phyloP scores from a whole-genome alignment of 2,888 invertebrate species.

The Hirtodrosophila histrioides region DNA sequence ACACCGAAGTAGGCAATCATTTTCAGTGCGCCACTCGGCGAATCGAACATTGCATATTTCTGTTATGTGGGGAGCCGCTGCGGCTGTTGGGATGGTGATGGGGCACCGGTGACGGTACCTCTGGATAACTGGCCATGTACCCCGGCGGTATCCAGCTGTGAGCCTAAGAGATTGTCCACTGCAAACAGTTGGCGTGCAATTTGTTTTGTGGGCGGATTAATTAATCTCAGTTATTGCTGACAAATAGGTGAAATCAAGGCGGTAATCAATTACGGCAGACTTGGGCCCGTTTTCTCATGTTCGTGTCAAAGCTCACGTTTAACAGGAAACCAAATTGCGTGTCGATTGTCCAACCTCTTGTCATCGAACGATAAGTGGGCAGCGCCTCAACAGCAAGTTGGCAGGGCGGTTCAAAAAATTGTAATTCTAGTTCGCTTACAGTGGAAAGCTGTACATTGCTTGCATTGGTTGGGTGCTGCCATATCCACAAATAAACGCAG shows the following conservation, averaged over 20 bases:
- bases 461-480: too few relatives aligned
- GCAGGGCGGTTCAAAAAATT: too few relatives aligned
- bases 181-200: slow-evolving; percentile 43
- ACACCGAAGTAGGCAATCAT: slow-evolving; percentile 77
- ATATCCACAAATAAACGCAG: too few relatives aligned
- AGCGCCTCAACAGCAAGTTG: too few relatives aligned
- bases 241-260: slow-evolving; percentile 22
- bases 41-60: slow-evolving; percentile 41
- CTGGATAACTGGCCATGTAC: slow-evolving; percentile 7
- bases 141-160: slow-evolving; percentile 52
- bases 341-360: too few relatives aligned
- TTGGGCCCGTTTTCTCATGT: neutral
- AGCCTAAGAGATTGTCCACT: slow-evolving; percentile 47
- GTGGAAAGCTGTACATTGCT: too few relatives aligned
- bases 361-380: too few relatives aligned
- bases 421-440: too few relatives aligned
- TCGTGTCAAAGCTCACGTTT: too few relatives aligned
- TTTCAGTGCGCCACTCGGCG: slow-evolving; percentile 51
- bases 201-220: slow-evolving; percentile 69
- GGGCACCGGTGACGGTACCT: slow-evolving; percentile 3
- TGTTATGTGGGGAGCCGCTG: slow-evolving; percentile 5
- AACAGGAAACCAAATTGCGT: too few relatives aligned
- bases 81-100: neutral
- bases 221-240: slow-evolving; percentile 46
- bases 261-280: slow-evolving; percentile 1